phyloP scores from a whole-genome alignment of 2,113 vertebrate species.

The Euleptes europaea region DNA sequence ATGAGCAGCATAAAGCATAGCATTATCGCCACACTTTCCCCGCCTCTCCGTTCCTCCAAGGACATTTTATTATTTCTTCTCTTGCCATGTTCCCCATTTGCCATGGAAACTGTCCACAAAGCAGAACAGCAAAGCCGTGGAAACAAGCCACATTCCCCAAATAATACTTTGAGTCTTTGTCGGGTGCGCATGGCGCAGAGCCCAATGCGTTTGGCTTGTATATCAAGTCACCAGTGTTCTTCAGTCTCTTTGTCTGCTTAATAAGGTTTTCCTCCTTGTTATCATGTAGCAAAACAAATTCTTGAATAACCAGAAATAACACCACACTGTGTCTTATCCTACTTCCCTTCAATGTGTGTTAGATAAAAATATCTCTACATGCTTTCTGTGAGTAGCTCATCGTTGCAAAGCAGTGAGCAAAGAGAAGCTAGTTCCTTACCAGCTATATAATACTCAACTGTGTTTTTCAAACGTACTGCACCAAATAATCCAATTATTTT shows the following conservation, averaged over 20 bases:
- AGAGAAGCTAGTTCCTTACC: neutral
- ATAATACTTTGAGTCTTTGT: neutral
- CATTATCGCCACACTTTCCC: neutral
- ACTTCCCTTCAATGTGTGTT: neutral
- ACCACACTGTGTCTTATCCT: neutral
- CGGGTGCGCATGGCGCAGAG: neutral
- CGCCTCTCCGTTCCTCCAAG: neutral
- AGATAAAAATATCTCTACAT: neutral
- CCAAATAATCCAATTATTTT: neutral
- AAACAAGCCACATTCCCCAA: neutral
- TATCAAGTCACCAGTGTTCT: rapidly evolving
- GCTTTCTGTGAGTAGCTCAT: neutral
- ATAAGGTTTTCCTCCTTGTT: neutral
- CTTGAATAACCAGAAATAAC: neutral
- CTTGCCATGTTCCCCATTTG: neutral
- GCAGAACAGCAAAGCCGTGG: neutral
- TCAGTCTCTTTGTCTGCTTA: neutral
- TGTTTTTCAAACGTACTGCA: neutral
- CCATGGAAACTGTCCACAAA: conserved; percentile 20
- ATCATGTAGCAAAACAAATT: neutral
- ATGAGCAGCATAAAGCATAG: neutral
- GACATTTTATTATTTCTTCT: conserved; percentile 10
- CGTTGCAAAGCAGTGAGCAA: neutral
- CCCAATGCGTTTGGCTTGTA: neutral
- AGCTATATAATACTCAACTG: neutral